Evolutionary conservation across 2,113 vertebrate genomes (phyloP).

Genomic region (Sinocyclocheilus maitianheensis): DNA sequence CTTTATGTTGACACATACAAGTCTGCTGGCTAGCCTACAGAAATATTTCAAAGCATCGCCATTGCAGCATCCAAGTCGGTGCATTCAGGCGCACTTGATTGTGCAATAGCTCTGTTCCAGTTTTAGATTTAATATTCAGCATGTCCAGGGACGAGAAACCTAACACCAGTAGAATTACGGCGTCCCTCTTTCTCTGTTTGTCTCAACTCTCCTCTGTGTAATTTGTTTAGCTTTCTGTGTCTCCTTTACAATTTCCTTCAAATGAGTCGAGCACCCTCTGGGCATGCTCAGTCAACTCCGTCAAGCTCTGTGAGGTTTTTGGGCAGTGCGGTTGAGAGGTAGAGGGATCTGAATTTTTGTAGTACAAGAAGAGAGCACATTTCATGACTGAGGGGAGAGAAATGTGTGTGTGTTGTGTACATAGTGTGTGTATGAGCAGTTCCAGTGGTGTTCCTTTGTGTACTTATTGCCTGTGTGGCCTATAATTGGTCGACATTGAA

Average conservation of each 20-base stretch:
- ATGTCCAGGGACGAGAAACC: slow-evolving; percentile 53
- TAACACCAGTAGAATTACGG: slow-evolving; percentile 49
- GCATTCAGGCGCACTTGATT: slow-evolving; percentile 43
- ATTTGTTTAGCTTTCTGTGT: slow-evolving; percentile 68
- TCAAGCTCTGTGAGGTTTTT: slow-evolving; percentile 46
- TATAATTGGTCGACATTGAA: slow-evolving; percentile 1
- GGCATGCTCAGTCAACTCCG: slow-evolving; percentile 49
- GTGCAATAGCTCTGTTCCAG: slow-evolving; percentile 52
- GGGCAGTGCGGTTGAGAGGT: slow-evolving; percentile 27
- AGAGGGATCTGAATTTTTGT: slow-evolving; percentile 8
- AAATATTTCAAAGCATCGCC: slow-evolving; percentile 27
- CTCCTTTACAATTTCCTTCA: slow-evolving; percentile 63
- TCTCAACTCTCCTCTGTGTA: slow-evolving; percentile 57
- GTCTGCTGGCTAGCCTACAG: not conserved
- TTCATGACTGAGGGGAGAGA: not conserved
- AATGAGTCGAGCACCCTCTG: slow-evolving; percentile 57
- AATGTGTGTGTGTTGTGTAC: not conserved
- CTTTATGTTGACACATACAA: not conserved
- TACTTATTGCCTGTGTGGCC: slow-evolving; percentile 9
- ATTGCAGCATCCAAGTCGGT: slow-evolving; percentile 22
- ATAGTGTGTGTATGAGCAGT: not conserved
- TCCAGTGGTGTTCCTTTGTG: not conserved
- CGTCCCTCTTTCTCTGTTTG: slow-evolving; percentile 33
- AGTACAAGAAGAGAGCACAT: not conserved
- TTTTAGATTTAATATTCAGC: slow-evolving; percentile 58